Percentiles rank a stretch among this genome's conserved stretches.
These are phyloP conservation scores for Drosophila watanabei DNA, from an alignment of 1,140 invertebrate genomes.

Conservation along the genomic window DNA sequence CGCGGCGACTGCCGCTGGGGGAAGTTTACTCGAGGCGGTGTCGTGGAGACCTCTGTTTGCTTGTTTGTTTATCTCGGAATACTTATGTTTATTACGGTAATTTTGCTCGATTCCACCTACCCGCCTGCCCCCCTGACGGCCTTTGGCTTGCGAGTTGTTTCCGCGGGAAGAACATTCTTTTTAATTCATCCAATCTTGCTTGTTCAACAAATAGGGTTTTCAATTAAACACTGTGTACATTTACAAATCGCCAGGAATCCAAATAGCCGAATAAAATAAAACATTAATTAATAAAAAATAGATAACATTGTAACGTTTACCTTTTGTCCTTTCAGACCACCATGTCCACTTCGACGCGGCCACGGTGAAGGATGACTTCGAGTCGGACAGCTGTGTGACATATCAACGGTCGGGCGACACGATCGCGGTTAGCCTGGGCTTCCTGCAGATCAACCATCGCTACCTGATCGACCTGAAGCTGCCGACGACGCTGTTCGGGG, in stretches of 20 bases:
- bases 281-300: not conserved
- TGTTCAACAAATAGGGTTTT: constrained; percentile 42
- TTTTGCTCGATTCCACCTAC: constrained; percentile 21
- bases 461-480: constrained; percentile 84
- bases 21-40: constrained; percentile 36
- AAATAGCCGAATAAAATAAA: constrained; percentile 3
- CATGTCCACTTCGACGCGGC: constrained; percentile 85
- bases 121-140: not conserved
- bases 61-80: constrained; percentile 40
- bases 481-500: constrained; percentile 68
- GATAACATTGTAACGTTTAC: not conserved
- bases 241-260: constrained; percentile 43
- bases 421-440: constrained; percentile 83
- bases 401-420: constrained; percentile 78
- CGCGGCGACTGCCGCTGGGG: constrained; percentile 22
- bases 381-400: constrained; percentile 81
- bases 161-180: constrained; percentile 12
- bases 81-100: constrained; percentile 38
- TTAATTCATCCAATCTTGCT: constrained; percentile 20
- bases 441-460: constrained; percentile 85
- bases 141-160: constrained; percentile 13
- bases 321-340: constrained; percentile 66
- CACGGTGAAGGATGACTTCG: constrained; percentile 79
- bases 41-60: constrained; percentile 36
- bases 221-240: constrained; percentile 47